Conservation (phyloP, 1,140 invertebrate species). For the Acromyrmex charruanus region DNA sequence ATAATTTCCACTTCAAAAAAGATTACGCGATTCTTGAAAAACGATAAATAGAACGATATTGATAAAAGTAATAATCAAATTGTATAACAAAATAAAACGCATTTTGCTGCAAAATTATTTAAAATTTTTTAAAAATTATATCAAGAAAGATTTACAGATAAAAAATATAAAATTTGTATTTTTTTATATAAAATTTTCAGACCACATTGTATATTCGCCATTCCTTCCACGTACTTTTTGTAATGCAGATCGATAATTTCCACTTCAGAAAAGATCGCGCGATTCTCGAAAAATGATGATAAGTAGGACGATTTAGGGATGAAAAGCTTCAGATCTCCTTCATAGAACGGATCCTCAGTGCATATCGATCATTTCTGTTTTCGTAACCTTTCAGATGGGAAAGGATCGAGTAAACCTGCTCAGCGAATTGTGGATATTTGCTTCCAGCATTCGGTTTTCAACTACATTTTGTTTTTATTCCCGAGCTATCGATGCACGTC, state of each 20-base stretch:
- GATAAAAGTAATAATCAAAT: too few relatives aligned
- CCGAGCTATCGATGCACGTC: neutral
- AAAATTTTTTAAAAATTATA: too few relatives aligned
- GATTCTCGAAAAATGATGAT: slow-evolving; percentile 39
- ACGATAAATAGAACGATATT: slow-evolving; percentile 35
- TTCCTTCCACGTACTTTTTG: slow-evolving; percentile 4
- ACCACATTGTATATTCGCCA: too few relatives aligned
- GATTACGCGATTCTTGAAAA: slow-evolving; percentile 32
- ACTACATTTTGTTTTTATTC: slow-evolving; percentile 58
- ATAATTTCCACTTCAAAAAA: slow-evolving; percentile 31
- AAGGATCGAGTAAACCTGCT: slow-evolving; percentile 29
- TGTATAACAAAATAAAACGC: too few relatives aligned
- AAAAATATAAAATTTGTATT: too few relatives aligned
- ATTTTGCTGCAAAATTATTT: too few relatives aligned
- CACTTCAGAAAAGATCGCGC: slow-evolving; percentile 18
- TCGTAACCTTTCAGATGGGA: neutral
- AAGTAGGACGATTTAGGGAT: slow-evolving; percentile 30
- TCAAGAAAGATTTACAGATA: too few relatives aligned
- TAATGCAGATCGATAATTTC: slow-evolving; percentile 37
- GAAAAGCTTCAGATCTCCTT: slow-evolving; percentile 25
- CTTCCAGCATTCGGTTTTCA: slow-evolving; percentile 48
- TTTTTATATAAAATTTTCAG: too few relatives aligned
- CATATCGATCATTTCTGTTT: slow-evolving; percentile 54
- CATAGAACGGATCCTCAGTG: slow-evolving; percentile 11
- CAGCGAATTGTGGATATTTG: slow-evolving; percentile 54